A percentile compares a stretch with the other conserved stretches of the same genome.
These are phyloP conservation scores for Terebella lapidaria DNA, from an alignment of 2,888 invertebrate genomes.

Conservation along the genomic window DNA sequence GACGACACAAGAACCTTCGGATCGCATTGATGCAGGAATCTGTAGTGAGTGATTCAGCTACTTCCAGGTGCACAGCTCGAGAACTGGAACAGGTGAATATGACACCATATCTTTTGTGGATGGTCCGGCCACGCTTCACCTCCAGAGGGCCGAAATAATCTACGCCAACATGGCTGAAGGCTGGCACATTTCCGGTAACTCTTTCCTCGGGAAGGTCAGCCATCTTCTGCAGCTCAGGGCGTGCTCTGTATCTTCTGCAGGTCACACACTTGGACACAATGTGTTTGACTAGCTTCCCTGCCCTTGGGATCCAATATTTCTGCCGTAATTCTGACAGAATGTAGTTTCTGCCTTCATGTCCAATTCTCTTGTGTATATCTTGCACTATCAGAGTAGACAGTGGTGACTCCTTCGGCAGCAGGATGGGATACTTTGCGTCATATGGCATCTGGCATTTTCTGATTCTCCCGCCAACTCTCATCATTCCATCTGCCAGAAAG, in stretches of 20 bases:
- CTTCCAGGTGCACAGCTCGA: constrained; percentile 18
- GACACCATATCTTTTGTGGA: constrained; percentile 19
- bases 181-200: constrained; percentile 7
- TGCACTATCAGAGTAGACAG: not conserved
- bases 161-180: constrained; percentile 11
- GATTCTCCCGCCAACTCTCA: not conserved
- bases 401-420: not conserved
- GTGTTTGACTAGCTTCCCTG: not conserved
- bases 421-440: not conserved
- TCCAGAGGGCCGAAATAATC: constrained; percentile 10
- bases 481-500: not conserved
- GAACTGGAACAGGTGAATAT: constrained; percentile 19
- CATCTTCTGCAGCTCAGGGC: constrained; percentile 12
- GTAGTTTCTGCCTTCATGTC: not conserved
- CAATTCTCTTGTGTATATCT: not conserved
- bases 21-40: constrained; percentile 16
- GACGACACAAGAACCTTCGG: constrained; percentile 13
- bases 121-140: constrained; percentile 14
- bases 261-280: not conserved
- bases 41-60: constrained; percentile 7
- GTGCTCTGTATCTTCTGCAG: constrained; percentile 11
- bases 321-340: not conserved
- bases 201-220: constrained; percentile 16
- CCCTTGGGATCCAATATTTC: not conserved
- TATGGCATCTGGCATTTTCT: not conserved